A percentile compares a stretch with the other conserved stretches of the same genome.
phyloP scores from a whole-genome alignment of 2,888 invertebrate species.

The Temnothorax rugatulus region DNA sequence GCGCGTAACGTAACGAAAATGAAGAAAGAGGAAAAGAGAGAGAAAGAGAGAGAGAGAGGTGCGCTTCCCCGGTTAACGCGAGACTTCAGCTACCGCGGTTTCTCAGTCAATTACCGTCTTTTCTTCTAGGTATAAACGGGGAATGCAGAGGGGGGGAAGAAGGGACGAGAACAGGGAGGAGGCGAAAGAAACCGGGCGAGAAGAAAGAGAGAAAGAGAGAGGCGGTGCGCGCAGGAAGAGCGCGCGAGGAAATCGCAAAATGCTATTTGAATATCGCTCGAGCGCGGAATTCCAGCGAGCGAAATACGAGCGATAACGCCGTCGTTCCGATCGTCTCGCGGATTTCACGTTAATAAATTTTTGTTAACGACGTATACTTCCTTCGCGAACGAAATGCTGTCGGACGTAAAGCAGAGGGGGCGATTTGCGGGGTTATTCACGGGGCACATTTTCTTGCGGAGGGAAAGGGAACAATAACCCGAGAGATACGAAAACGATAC shows the following conservation, averaged over 20 bases:
- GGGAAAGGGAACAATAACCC: constrained; percentile 54
- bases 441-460: constrained; percentile 44
- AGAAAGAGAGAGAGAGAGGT: not conserved
- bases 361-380: constrained; percentile 59
- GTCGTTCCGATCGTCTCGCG: constrained; percentile 45
- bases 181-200: constrained; percentile 22
- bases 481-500: constrained; percentile 55
- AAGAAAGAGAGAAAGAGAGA: not conserved
- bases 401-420: constrained; percentile 36
- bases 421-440: constrained; percentile 13
- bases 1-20: constrained; percentile 52
- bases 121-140: constrained; percentile 33
- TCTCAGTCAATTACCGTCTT: constrained; percentile 60
- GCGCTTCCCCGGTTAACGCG: constrained; percentile 40
- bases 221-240: not conserved
- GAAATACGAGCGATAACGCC: constrained; percentile 27
- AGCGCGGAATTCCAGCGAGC: constrained; percentile 48
- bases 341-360: constrained; percentile 69
- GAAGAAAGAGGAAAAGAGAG: constrained; percentile 20
- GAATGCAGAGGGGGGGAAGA: not conserved
- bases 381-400: constrained; percentile 50
- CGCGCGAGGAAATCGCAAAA: constrained; percentile 47
- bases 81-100: constrained; percentile 58
- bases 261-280: constrained; percentile 54
- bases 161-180: not conserved